A percentile compares a stretch with the other conserved stretches of the same genome.
These are phyloP conservation scores for Rhopalosiphum maidis DNA, from an alignment of 1,140 invertebrate species.

Conservation along the genomic window DNA sequence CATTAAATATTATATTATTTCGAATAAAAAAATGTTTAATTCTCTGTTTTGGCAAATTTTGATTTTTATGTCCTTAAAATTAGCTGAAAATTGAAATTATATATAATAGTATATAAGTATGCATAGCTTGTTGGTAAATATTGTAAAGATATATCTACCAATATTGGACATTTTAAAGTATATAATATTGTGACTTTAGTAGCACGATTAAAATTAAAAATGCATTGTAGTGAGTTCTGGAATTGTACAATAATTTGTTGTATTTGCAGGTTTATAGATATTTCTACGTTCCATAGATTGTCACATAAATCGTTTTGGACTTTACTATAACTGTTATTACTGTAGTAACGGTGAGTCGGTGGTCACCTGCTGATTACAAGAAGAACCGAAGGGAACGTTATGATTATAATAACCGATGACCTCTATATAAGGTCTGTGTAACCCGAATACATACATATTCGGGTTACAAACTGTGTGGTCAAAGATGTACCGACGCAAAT, in stretches of 20 bases:
- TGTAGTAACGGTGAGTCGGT: background rate
- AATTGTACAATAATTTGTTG: background rate
- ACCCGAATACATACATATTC: constrained; percentile 38
- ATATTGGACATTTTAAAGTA: background rate
- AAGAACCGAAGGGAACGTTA: background rate
- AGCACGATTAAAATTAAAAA: background rate
- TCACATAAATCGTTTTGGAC: constrained; percentile 37
- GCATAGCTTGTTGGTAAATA: background rate
- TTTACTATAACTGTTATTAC: background rate
- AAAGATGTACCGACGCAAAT: constrained; percentile 53
- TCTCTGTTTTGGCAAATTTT: background rate
- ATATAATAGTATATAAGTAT: background rate
- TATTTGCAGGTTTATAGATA: background rate
- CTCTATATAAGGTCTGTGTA: constrained; percentile 35
- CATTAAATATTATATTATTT: background rate
- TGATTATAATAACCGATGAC: constrained; percentile 46
- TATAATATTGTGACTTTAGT: background rate
- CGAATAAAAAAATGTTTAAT: background rate
- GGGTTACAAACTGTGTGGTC: constrained; percentile 44
- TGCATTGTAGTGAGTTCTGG: background rate
- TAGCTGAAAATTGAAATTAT: background rate
- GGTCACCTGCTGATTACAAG: background rate
- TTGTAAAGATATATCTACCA: background rate
- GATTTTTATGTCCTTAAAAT: background rate
- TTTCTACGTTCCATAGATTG: constrained; percentile 2